phyloP scores from a whole-genome alignment of 2,113 vertebrate genomes.

The Gambusia holbrooki region DNA sequence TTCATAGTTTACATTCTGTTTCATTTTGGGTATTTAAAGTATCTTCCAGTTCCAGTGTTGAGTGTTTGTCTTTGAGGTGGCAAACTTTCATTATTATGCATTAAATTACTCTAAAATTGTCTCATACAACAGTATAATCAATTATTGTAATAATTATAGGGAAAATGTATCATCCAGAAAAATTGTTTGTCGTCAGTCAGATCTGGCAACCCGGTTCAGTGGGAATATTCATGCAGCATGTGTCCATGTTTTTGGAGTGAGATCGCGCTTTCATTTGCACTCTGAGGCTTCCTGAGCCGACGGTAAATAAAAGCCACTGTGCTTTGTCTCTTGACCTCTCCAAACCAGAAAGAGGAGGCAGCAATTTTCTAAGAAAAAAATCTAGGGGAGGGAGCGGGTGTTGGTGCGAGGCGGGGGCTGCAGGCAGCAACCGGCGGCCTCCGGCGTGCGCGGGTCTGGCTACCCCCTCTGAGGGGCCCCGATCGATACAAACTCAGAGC shows the following conservation, averaged over 20 bases:
- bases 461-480: slow-evolving; percentile 80
- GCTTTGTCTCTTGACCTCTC: slow-evolving; percentile 56
- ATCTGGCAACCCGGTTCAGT: too few relatives aligned
- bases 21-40: too few relatives aligned
- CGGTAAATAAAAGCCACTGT: slow-evolving; percentile 47
- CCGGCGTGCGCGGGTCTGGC: slow-evolving; percentile 68
- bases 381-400: not conserved
- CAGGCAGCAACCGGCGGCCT: slow-evolving; percentile 62
- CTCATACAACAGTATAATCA: too few relatives aligned
- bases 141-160: too few relatives aligned
- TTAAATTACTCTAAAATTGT: too few relatives aligned
- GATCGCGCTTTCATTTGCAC: slow-evolving; percentile 36
- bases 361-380: slow-evolving; percentile 26
- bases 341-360: slow-evolving; percentile 14
- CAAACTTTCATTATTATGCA: too few relatives aligned
- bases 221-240: slow-evolving; percentile 17
- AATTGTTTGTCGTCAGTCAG: too few relatives aligned
- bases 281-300: slow-evolving; percentile 1
- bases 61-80: too few relatives aligned
- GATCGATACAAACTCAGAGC: slow-evolving; percentile 87
- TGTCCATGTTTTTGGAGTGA: slow-evolving; percentile 16
- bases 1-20: too few relatives aligned
- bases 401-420: slow-evolving; percentile 25
- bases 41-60: too few relatives aligned
- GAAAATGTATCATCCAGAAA: too few relatives aligned